These are phyloP conservation scores for Echeneis naucrates DNA, from an alignment of 2,797 vertebrate genomes.

Conservation along the genomic window DNA sequence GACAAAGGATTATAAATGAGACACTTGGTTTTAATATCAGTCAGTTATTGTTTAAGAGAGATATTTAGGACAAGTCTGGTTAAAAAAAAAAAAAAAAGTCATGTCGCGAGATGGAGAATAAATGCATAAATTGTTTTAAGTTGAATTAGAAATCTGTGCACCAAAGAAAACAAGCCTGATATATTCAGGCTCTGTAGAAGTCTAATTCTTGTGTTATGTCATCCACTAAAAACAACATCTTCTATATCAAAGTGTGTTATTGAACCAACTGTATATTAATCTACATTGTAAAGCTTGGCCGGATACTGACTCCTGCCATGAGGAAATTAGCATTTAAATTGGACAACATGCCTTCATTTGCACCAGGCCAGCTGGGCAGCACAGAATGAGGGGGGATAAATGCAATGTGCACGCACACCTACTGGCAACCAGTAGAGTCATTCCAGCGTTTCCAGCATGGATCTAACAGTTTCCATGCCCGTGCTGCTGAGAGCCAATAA, in stretches of 20 bases:
- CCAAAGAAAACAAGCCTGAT: neutral
- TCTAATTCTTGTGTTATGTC: neutral
- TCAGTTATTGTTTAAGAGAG: too few species aligned
- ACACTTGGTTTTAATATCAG: too few species aligned
- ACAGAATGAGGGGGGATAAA: constrained; percentile 25
- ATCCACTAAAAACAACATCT: constrained; percentile 32
- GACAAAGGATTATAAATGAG: too few species aligned
- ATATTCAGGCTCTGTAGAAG: neutral
- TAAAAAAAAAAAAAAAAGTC: too few species aligned
- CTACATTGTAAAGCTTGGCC: constrained; percentile 50
- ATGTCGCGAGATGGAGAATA: constrained; percentile 4
- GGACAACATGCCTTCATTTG: constrained; percentile 65
- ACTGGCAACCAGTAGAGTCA: constrained; percentile 15
- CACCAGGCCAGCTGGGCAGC: constrained; percentile 47
- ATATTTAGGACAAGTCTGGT: too few species aligned
- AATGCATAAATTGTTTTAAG: neutral
- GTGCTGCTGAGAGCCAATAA: constrained; percentile 33
- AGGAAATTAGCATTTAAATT: constrained; percentile 75
- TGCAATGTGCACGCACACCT: constrained; percentile 27
- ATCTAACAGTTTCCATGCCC: constrained; percentile 19
- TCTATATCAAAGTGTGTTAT: constrained; percentile 45
- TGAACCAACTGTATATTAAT: constrained; percentile 52
- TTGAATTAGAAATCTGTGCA: neutral
- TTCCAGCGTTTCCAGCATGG: constrained; percentile 39
- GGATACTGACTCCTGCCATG: constrained; percentile 53